Base-by-base conservation (phyloP, 30 jellyfish, hydroid and myxozoan genomes). In the Pseudorhiza aurosa region DNA sequence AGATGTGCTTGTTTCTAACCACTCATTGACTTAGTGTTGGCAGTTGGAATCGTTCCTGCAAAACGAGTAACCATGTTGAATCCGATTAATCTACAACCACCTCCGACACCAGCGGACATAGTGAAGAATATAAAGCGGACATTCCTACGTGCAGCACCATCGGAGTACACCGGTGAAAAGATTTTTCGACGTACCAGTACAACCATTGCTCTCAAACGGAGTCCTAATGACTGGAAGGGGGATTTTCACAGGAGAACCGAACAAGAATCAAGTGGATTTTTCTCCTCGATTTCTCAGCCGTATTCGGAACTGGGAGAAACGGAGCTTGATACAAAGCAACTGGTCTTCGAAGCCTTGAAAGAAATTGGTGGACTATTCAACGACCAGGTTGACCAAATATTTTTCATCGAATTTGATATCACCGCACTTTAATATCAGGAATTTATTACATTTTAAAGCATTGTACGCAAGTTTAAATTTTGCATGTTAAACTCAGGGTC, bases 301-400 rank as follows among this genome's bases (percentile, higher is more conserved):
- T 90, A 90, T 42, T 67, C 39, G 44, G 95, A 82, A 18, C 85
- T 79, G n/a, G 97, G 97, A 29, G 69, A 68, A 40, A 72, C 81
- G 4, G 96, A 82, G 51, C 60, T 83, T 57, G 62, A 35, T 72
- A 42, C 89, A 1, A 90, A 70, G 37, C 49, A 68, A 28, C 81
- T 90, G 5, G 93, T 90, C 57, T 37, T 90, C 43, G 68, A 83
- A 5, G 88, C 94, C 25, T 40, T 90, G 85, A 70, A 62, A 18
- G 69, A 82, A 22, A 75, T 90, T 68, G 97, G 97, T 46, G 46
- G 40, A 28, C 39, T 71, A 8, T 80, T 90, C 51, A 58, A 77
- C 1, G 21, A 24, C 15, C 53, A 90, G 89, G 97, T 88, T n/a
- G n/a, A n/a, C n/a, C n/a, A 64, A 47, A 56, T 29, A 49, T 42